Conservation (phyloP, 2,888 invertebrate species). For the Sinhomidia bicolor region DNA sequence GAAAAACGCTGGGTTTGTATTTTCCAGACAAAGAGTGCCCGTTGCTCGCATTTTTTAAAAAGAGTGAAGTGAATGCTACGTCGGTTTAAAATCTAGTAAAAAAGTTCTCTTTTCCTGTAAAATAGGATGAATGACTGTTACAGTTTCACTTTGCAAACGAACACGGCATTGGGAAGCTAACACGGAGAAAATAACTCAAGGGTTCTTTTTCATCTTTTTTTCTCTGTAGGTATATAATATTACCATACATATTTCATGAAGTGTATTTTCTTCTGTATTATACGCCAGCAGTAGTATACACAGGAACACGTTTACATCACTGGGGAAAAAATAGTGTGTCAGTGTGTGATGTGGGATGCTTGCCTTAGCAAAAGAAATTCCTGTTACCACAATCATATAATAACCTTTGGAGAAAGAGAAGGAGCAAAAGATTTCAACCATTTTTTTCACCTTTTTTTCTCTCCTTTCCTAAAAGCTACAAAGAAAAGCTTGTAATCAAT, state of each 20-base stretch:
- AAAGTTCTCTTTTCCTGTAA: neutral
- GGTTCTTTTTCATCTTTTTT: neutral
- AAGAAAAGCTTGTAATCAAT: neutral
- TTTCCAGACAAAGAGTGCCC: neutral
- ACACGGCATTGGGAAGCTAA: neutral
- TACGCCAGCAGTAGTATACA: neutral
- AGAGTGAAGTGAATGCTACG: neutral
- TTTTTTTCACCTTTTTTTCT: constrained; percentile 21
- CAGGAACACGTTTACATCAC: constrained; percentile 18
- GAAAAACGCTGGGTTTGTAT: neutral
- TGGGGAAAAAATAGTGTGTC: neutral
- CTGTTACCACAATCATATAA: neutral
- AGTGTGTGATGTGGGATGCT: constrained; percentile 28
- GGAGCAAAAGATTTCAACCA: neutral
- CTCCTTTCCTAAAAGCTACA: neutral
- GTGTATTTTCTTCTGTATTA: neutral
- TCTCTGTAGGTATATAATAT: neutral
- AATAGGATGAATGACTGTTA: neutral
- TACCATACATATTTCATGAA: constrained; percentile 53
- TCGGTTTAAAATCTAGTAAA: neutral
- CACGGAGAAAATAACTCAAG: constrained; percentile 2
- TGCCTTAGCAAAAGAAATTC: neutral
- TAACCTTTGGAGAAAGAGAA: neutral
- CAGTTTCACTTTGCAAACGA: neutral
- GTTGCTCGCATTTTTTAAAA: neutral